Base-by-base conservation (phyloP, 2,113 vertebrate genomes). In the Piliocolobus tephrosceles region DNA sequence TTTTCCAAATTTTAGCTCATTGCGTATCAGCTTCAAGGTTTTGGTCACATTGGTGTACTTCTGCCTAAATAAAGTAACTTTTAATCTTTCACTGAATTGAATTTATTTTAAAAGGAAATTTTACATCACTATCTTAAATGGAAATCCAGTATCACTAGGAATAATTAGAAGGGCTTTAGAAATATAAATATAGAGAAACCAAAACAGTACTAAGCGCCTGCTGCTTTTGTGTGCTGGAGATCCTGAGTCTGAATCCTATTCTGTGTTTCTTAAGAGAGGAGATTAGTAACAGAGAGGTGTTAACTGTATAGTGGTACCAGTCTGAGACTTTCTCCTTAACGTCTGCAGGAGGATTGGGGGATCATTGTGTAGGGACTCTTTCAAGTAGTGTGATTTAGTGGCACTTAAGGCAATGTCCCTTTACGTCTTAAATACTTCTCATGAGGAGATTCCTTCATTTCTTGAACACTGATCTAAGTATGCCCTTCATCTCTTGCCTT, bases 61-160 rank as follows among this genome's bases (percentile, higher is more conserved):
- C 50, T 96, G 52, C 78, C 35, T 72, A 75, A 72, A 64, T 82
- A 72, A 75, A 20, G 30, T 75, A 32, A 11, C 4, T 50, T 70
- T 75, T 87, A 75, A 55, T 43, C 57, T 68, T 86, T 82, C 8
- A 57, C 9, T 3, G 23, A 88, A 72, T 84, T 88, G 61, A 64
- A 50, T 70, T 95, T 40, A 80, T 75, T 94, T 96, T 84, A 72
- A 72, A 90, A 76, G 86, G 72, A 68, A 27, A 17, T 64, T 94
- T 81, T 84, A 40, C 91, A 6, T 90, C 9, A 38, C 45, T 30
- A 2, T 88, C 68, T 90, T 58, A 83, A 94, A 35, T 73, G n/a
- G 45, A 68, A 93, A 95, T 40, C 20, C 32, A 45, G 17, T 50
- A 88, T 94, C 57, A 43, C 32, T 64, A 76, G 76, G 35, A 18